Evolutionary conservation across 2,888 invertebrate species (phyloP).

Genomic region (Rhagonycha fulva): DNA sequence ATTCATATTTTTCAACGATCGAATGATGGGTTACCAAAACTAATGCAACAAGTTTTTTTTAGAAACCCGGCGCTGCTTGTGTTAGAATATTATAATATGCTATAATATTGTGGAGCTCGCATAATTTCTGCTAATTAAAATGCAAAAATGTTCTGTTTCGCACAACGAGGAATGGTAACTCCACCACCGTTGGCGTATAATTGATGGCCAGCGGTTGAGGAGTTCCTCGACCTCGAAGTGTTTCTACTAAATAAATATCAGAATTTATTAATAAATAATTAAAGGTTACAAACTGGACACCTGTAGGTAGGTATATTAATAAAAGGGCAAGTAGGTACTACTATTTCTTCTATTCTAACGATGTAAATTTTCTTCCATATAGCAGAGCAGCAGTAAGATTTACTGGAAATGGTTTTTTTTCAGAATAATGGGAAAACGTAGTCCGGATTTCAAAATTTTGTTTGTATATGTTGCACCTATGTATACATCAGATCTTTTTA

Average conservation of each 20-base stretch:
- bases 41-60: not conserved
- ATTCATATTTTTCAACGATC: not conserved
- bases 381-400: not conserved
- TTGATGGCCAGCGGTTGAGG: constrained; percentile 73
- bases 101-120: not conserved
- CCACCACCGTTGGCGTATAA: constrained; percentile 81
- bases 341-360: not conserved
- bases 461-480: not conserved
- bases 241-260: constrained; percentile 12
- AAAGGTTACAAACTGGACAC: not conserved
- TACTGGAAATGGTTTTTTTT: not conserved
- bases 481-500: not conserved
- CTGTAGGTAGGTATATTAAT: not conserved
- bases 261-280: not conserved
- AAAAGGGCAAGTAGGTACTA: too few species aligned
- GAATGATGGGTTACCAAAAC: not conserved
- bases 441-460: too few species aligned
- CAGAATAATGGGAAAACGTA: not conserved
- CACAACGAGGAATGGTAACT: constrained; percentile 73
- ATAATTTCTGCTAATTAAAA: not conserved
- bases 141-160: not conserved
- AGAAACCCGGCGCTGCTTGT: not conserved
- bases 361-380: not conserved
- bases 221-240: constrained; percentile 75
- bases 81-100: not conserved